These are phyloP conservation scores for Acestrorhynchus altus DNA, from an alignment of 2,797 vertebrate genomes.

Conservation along the genomic window DNA sequence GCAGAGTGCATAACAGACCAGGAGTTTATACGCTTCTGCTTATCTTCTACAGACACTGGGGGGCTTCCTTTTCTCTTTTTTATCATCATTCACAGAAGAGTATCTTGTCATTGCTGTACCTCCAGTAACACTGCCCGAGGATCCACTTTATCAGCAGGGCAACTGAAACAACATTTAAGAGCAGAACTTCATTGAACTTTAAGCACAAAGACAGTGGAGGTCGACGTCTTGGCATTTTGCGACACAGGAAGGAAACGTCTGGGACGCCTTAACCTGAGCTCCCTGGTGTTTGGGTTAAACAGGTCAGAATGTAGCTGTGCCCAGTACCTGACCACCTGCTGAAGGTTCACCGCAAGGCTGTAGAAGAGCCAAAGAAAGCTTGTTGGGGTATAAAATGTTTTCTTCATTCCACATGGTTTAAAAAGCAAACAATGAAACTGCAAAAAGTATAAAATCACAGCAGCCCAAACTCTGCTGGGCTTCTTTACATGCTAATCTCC, in stretches of 20 bases:
- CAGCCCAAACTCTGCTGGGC: too few relatives aligned
- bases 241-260: slow-evolving; percentile 18
- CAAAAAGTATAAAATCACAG: background rate
- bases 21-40: background rate
- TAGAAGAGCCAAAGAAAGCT: slow-evolving; percentile 18
- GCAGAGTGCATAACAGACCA: slow-evolving; percentile 9
- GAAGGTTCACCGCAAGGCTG: slow-evolving; percentile 53
- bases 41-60: background rate
- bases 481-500: too few relatives aligned
- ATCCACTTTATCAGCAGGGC: background rate
- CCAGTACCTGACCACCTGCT: slow-evolving; percentile 52
- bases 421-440: background rate
- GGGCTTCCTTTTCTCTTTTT: background rate
- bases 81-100: slow-evolving; percentile 1
- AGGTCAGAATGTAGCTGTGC: slow-evolving; percentile 47
- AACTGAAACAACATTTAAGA: background rate
- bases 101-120: slow-evolving; percentile 61
- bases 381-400: background rate
- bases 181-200: background rate
- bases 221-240: slow-evolving; percentile 5
- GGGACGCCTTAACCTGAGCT: slow-evolving; percentile 23
- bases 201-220: slow-evolving; percentile 12
- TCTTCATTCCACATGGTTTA: background rate
- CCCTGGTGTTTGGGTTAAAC: slow-evolving; percentile 11
- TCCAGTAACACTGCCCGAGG: slow-evolving; percentile 44